Percentiles rank a stretch among this genome's conserved stretches.
Evolutionary conservation across 2,888 invertebrate genomes (phyloP).

Genomic region (Furcula furcula): DNA sequence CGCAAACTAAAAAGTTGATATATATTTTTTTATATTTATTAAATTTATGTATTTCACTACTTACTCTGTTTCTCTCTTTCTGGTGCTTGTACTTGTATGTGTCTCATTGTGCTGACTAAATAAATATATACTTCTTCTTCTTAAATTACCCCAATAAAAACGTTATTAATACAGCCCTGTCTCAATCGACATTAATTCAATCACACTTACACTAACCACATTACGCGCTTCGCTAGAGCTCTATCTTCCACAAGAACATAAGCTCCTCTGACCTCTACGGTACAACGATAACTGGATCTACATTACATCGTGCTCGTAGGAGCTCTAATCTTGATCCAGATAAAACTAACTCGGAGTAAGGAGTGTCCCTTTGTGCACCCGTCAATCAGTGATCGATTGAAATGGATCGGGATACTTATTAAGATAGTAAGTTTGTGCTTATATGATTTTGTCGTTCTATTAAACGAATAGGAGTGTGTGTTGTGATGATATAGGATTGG

Average conservation of each 20-base stretch:
- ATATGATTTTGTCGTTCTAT: not conserved
- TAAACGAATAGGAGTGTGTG: not conserved
- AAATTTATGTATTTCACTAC: too few relatives aligned
- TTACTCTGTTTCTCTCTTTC: too few relatives aligned
- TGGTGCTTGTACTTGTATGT: too few relatives aligned
- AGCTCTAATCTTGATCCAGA: slow-evolving; percentile 49
- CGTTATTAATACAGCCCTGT: slow-evolving; percentile 15
- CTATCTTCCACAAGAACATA: slow-evolving; percentile 4
- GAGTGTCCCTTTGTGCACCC: slow-evolving; percentile 54
- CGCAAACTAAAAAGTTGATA: too few relatives aligned
- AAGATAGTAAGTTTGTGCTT: slow-evolving; percentile 23
- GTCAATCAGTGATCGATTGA: slow-evolving; percentile 59
- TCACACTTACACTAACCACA: slow-evolving; percentile 11
- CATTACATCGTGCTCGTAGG: slow-evolving; percentile 14
- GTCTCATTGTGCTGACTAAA: too few relatives aligned
- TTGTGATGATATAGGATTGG: too few relatives aligned
- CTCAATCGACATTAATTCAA: slow-evolving; percentile 14
- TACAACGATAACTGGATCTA: slow-evolving; percentile 20
- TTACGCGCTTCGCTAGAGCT: slow-evolving; percentile 22
- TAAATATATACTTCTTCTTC: too few relatives aligned
- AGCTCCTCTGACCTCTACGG: slow-evolving; percentile 22
- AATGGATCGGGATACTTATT: slow-evolving; percentile 34
- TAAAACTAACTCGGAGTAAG: slow-evolving; percentile 42
- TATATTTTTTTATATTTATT: too few relatives aligned
- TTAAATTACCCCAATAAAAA: too few relatives aligned